A percentile compares a stretch with the other conserved stretches of the same genome.
Evolutionary conservation across 2,797 vertebrate species (phyloP).

Genomic region (Sciurus carolinensis): DNA sequence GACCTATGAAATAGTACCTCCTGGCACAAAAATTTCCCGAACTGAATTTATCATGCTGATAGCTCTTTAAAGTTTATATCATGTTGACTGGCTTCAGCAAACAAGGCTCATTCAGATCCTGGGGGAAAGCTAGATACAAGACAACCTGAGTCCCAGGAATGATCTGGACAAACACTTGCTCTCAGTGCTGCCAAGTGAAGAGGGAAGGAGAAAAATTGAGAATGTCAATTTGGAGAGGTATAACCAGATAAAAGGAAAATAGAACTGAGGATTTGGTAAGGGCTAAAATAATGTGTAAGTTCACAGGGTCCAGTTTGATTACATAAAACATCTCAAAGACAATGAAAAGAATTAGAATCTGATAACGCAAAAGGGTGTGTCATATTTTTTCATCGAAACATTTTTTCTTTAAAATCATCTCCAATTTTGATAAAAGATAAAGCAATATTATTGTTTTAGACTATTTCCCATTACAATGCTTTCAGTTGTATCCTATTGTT

Average conservation of each 20-base stretch:
- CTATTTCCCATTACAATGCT: background rate
- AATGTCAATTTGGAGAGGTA: background rate
- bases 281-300: background rate
- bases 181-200: background rate
- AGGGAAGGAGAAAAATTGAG: background rate
- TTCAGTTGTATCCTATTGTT: background rate
- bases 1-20: background rate
- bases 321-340: background rate
- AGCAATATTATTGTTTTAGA: background rate
- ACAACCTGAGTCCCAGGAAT: background rate
- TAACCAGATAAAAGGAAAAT: background rate
- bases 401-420: background rate
- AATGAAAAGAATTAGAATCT: background rate
- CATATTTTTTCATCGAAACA: background rate
- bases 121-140: background rate
- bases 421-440: background rate
- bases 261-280: background rate
- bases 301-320: background rate
- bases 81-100: background rate
- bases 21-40: background rate
- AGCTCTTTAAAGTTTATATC: no score
- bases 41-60: background rate
- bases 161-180: background rate
- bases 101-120: background rate
- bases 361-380: background rate